Evolutionary conservation across 2,888 invertebrate species (phyloP), one percentile per base, ranked within the genome.

Genomic region (Zaprionus bogoriensis): DNA sequence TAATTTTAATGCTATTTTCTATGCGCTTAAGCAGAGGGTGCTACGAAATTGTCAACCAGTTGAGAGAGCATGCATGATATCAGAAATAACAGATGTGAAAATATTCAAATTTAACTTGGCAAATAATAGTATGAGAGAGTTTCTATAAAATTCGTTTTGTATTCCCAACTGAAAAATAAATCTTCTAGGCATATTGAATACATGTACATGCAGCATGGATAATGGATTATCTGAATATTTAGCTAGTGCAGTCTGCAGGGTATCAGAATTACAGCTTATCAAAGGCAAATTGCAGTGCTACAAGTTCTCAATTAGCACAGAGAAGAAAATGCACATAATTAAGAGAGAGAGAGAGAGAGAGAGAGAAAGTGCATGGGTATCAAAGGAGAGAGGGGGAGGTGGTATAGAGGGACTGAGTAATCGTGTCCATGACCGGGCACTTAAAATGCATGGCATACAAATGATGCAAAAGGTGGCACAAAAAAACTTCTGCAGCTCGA

Each of bases 401-500:
- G 0, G 19, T 3, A 12, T 6, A 9, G 0, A 20, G 36, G 14
- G 17, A 5, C 41, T 41, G 12, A 9, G 36, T n/a, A n/a, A 51
- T 67, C 48, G 77, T 70, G 52, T 58, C 71, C 73, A 60, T 76
- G 80, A 73, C 57, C 59, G 27, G 74, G 58, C 81, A 83, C 59
- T 51, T 55, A 58, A 73, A 59, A 60, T 63, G 38, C 59, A 63
- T 38, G 39, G 74, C 65, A 76, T 68, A 53, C 64, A 78, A 77
- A 77, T 82, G 79, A 76, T 50, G 59, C 59, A 54, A 69, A n/a
- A 72, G 74, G 69, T 63, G 54, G 53, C 62, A 19, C 23, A 30
- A n/a, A 30, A 44, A 25, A 61, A 55, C 41, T 66, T 67, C 50
- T 17, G 39, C 44, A 14, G 14, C 44, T 20, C 22, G 47, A 68